Evolutionary conservation across 2,797 vertebrate genomes (phyloP).

Genomic region (Bothrops alternatus): DNA sequence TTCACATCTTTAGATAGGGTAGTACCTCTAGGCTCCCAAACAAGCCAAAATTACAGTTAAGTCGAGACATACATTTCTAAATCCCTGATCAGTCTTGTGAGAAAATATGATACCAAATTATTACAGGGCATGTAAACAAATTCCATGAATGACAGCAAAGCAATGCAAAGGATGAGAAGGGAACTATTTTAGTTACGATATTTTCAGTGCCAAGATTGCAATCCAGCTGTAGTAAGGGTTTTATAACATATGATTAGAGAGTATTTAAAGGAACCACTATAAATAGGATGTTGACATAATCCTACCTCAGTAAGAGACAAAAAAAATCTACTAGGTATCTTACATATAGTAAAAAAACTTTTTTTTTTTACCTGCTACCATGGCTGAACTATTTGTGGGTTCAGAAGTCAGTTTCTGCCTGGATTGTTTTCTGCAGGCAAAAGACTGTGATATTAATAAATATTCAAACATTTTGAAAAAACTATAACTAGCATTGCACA

Average conservation of each 20-base stretch:
- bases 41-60: background rate
- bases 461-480: background rate
- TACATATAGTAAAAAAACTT: background rate
- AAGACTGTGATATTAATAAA: constrained; percentile 6
- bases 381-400: constrained; percentile 52
- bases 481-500: background rate
- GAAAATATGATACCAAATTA: background rate
- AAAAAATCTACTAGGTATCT: background rate
- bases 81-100: background rate
- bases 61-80: background rate
- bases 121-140: background rate
- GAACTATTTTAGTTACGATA: background rate
- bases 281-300: background rate
- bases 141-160: background rate
- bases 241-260: background rate
- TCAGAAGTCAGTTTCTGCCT: constrained; percentile 40
- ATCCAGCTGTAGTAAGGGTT: background rate
- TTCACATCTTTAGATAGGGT: background rate
- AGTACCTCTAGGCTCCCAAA: background rate
- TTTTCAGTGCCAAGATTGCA: background rate
- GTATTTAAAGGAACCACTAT: background rate
- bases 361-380: constrained; percentile 65
- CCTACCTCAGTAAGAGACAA: background rate
- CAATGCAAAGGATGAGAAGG: background rate
- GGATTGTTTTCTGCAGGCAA: constrained; percentile 45